Evolutionary conservation across 1,140 invertebrate genomes (phyloP).

Genomic region (Drosophila pallidifrons): DNA sequence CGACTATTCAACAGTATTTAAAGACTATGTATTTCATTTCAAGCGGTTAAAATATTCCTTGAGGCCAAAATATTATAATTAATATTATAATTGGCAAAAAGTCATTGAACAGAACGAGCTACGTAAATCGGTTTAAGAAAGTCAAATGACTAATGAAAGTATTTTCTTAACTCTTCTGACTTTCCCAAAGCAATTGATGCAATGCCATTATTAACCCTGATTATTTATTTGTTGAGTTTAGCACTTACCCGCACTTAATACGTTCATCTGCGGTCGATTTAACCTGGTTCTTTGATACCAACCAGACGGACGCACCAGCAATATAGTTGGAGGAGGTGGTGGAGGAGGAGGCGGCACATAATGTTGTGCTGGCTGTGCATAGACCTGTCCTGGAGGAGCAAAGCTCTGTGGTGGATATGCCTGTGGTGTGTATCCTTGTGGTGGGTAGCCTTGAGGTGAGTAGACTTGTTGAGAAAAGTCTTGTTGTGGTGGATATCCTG

Average conservation of each 20-base stretch:
- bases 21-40: too few relatives aligned
- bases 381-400: slow-evolving; percentile 40
- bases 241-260: slow-evolving; percentile 52
- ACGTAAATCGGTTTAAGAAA: too few relatives aligned
- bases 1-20: too few relatives aligned
- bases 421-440: slow-evolving; percentile 11
- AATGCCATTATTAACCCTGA: too few relatives aligned
- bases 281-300: slow-evolving; percentile 26
- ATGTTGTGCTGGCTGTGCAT: slow-evolving; percentile 8
- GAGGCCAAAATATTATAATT: too few relatives aligned
- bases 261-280: slow-evolving; percentile 56
- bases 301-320: slow-evolving; percentile 24
- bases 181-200: too few relatives aligned
- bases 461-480: slow-evolving; percentile 27
- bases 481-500: slow-evolving; percentile 5
- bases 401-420: slow-evolving; percentile 10
- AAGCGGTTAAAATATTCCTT: too few relatives aligned
- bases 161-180: too few relatives aligned
- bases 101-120: too few relatives aligned
- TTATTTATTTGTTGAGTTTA: not conserved
- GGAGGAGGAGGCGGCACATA: slow-evolving; percentile 17
- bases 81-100: too few relatives aligned
- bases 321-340: not conserved
- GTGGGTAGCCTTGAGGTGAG: slow-evolving; percentile 6
- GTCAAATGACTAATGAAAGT: too few relatives aligned